phyloP scores from a whole-genome alignment of 1,140 invertebrate species.

The Scaptomyza pallida region DNA sequence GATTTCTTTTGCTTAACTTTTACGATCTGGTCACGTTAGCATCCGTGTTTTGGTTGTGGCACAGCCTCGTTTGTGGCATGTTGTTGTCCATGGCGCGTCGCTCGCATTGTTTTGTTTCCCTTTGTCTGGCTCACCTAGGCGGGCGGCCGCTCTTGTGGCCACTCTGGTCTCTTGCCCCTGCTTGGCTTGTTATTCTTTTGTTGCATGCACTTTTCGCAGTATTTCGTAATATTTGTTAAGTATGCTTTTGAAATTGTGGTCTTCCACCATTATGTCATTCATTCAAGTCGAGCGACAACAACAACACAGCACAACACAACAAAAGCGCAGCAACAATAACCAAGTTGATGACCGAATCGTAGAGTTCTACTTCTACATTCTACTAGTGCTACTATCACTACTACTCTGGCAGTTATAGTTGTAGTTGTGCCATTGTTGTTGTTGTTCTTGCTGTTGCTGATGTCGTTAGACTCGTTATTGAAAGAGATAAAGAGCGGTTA shows the following conservation, averaged over 20 bases:
- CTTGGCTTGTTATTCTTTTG: conserved; percentile 76
- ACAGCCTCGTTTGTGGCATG: conserved; percentile 29
- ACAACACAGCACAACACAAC: conserved; percentile 17
- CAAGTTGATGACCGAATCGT: conserved; percentile 55
- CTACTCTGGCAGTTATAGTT: conserved; percentile 43
- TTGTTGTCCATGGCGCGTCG: conserved; percentile 63
- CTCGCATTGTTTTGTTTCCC: conserved; percentile 67
- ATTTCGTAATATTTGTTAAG: conserved; percentile 82
- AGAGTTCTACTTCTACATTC: conserved; percentile 46
- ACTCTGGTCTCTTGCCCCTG: conserved; percentile 8
- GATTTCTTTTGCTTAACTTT: conserved; percentile 9
- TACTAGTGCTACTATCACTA: conserved; percentile 31
- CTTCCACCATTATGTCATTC: conserved; percentile 81
- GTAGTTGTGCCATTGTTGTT: conserved; percentile 16
- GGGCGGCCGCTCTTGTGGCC: conserved; percentile 26
- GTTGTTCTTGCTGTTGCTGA: conserved; percentile 37
- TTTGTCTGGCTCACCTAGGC: conserved; percentile 69
- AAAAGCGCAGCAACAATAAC: conserved; percentile 30
- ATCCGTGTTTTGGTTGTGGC: conserved; percentile 35
- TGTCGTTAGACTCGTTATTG: conserved; percentile 78
- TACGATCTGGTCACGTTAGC: conserved; percentile 41
- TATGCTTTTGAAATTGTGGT: conserved; percentile 82
- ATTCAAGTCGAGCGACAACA: conserved; percentile 53
- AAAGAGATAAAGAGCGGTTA: conserved; percentile 80
- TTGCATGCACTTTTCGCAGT: conserved; percentile 78